Base-by-base conservation (phyloP, 2,113 vertebrate species). In the Nipponia nippon region DNA sequence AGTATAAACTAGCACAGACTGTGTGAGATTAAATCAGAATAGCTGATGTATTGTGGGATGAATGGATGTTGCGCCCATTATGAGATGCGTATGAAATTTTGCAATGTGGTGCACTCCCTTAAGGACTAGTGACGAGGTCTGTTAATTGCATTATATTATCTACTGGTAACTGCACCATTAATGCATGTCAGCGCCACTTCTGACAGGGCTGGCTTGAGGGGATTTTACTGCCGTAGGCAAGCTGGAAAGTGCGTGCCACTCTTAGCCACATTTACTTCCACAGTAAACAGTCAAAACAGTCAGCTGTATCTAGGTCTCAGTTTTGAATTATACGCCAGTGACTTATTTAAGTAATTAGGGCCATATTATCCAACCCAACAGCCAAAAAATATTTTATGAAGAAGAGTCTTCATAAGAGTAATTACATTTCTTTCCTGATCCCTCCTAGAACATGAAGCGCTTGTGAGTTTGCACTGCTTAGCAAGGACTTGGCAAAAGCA, bases 81-180 rank as follows among this genome's bases (percentile, higher is more conserved):
- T 9, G 49, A 86, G 62, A 79, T 56, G 69, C 1, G 4, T 61
- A 88, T 75, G 1, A 90, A 89, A 87, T 83, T 89, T 92, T 90
- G 55, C 79, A 30, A 5, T 63, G 58, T 44, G 16, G 32, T 92
- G 55, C 89, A 73, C 69, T 88, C 94, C 87, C 71, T 78, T 76
- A 90, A 95, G 92, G 90, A 94, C 73, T 53, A 69, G 83, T 71
- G 87, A 97, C 83, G 66, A 97, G 66, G 67, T 59, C 85, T 90
- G 83, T 94, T 97, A 97, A 97, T 97, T 95, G 94, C 77, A 91
- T 95, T 87, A 55, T 95, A 97, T 96, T 97, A 85, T 67, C 88
- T 78, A 34, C 73, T 84, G 78, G 14, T 93, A 91, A 73, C 67
- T 67, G 63, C 77, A 84, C 80, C 66, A 97, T 97, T 95, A 97